phyloP scores from a whole-genome alignment of 2,113 vertebrate genomes.

The Recurvirostra avosetta region DNA sequence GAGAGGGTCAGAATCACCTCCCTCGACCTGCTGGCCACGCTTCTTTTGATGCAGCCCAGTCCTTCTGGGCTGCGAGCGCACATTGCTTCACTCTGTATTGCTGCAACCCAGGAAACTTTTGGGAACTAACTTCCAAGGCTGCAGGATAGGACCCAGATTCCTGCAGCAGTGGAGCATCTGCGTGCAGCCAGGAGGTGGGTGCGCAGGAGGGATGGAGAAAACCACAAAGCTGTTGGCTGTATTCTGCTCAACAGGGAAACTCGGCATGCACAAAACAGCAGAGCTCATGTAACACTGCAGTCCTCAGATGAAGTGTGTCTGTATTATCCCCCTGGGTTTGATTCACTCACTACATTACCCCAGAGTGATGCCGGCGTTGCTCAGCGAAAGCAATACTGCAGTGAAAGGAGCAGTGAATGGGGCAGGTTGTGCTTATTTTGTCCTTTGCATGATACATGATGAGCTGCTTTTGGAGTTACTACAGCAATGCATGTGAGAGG shows the following conservation, averaged over 20 bases:
- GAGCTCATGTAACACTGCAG: background rate
- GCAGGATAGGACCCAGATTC: background rate
- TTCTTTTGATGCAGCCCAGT: too few relatives aligned
- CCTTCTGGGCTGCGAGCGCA: too few relatives aligned
- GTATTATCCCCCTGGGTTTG: background rate
- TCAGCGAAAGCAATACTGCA: background rate
- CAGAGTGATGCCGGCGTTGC: background rate
- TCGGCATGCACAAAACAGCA: fast-evolving
- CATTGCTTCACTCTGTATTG: background rate
- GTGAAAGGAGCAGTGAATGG: background rate
- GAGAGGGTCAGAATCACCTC: too few relatives aligned
- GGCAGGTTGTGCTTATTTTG: background rate
- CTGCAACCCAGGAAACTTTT: background rate
- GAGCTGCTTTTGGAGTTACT: background rate
- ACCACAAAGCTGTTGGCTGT: background rate
- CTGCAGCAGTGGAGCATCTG: background rate
- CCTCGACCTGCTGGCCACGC: too few relatives aligned
- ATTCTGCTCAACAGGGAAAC: fast-evolving
- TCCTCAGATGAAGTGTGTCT: background rate
- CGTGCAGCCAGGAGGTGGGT: background rate
- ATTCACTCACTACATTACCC: background rate
- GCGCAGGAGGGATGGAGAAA: background rate
- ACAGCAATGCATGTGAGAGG: background rate
- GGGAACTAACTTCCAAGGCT: background rate
- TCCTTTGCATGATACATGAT: background rate